phyloP scores from a whole-genome alignment of 2,888 invertebrate genomes.

The Polyommatus icarus region DNA sequence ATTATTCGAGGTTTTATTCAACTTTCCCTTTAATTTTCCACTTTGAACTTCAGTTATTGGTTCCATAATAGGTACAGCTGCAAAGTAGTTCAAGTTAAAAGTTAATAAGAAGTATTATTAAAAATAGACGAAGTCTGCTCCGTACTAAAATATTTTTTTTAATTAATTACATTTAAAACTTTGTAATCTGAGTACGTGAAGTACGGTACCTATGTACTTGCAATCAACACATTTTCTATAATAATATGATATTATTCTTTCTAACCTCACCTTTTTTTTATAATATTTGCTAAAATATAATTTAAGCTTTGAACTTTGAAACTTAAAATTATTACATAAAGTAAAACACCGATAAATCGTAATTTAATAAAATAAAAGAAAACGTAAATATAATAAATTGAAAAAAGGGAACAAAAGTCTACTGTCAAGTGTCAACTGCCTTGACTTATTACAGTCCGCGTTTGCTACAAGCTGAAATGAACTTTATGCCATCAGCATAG shows the following conservation, averaged over 20 bases:
- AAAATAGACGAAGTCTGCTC: background rate
- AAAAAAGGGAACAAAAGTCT: background rate
- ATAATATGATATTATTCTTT: too few relatives aligned
- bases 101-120: background rate
- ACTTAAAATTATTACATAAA: background rate
- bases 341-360: background rate
- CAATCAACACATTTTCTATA: too few relatives aligned
- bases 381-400: background rate
- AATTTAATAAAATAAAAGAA: too few relatives aligned
- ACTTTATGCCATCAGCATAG: background rate
- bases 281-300: background rate
- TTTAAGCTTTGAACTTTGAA: background rate
- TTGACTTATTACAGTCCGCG: background rate
- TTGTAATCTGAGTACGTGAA: too few relatives aligned
- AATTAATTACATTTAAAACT: too few relatives aligned
- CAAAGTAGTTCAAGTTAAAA: background rate
- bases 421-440: background rate
- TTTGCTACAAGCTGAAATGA: background rate
- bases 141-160: too few relatives aligned
- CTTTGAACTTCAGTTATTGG: constrained; percentile 60
- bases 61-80: constrained; percentile 31
- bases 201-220: too few relatives aligned
- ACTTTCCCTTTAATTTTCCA: constrained; percentile 72
- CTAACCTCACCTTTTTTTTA: background rate
- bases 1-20: constrained; percentile 58